Conservation (phyloP, 1,140 invertebrate genomes). For the Lerema accius region DNA sequence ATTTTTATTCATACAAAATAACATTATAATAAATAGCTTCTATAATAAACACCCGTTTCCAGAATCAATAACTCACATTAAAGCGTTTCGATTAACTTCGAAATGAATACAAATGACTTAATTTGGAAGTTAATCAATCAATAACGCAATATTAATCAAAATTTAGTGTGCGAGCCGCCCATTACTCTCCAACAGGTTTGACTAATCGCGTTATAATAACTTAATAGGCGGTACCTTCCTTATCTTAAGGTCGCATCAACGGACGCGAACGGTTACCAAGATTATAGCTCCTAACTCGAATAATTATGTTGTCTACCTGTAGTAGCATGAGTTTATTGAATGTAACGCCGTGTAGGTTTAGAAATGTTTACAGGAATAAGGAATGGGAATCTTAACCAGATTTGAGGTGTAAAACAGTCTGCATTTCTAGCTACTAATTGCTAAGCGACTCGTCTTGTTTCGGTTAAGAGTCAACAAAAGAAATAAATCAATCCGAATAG, state of each 20-base stretch:
- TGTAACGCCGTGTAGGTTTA: too few species aligned
- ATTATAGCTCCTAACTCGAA: background rate
- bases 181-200: constrained; percentile 5
- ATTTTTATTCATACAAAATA: too few species aligned
- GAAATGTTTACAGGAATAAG: too few species aligned
- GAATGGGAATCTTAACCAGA: too few species aligned
- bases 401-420: too few species aligned
- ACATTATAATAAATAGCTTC: background rate
- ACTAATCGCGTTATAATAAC: constrained; percentile 17
- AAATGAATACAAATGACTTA: constrained; percentile 2
- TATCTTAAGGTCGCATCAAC: background rate
- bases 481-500: too few species aligned
- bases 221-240: constrained; percentile 1
- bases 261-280: background rate
- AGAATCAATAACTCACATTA: background rate
- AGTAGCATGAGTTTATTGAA: too few species aligned
- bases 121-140: background rate
- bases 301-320: too few species aligned
- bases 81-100: background rate
- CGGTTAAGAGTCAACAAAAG: too few species aligned
- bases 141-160: background rate
- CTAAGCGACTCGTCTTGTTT: too few species aligned
- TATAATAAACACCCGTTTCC: background rate
- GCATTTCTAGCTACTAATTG: too few species aligned
- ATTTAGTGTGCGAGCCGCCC: background rate